A percentile compares a stretch with the other conserved stretches of the same genome.
phyloP scores from a whole-genome alignment of 2,888 invertebrate species.

The Dryobota labecula region DNA sequence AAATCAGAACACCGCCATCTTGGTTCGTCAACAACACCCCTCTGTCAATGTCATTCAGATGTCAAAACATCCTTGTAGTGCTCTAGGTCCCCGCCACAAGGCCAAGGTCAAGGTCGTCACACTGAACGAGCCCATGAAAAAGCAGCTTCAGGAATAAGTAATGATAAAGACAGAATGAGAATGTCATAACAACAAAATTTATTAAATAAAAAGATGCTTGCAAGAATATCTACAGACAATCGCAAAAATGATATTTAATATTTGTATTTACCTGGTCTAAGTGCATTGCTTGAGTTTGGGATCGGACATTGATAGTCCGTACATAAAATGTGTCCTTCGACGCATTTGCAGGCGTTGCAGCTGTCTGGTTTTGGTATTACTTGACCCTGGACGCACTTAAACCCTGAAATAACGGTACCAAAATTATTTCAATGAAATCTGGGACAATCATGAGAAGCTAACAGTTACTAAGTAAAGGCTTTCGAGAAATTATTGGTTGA shows the following conservation, averaged over 20 bases:
- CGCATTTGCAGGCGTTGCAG: slow-evolving; percentile 38
- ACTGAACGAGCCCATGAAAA: neutral
- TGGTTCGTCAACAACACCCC: neutral
- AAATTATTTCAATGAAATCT: neutral
- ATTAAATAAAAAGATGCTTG: neutral
- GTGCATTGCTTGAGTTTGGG: neutral
- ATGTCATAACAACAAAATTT: neutral
- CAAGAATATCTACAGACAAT: neutral
- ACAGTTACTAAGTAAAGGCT: neutral
- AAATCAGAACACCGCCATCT: neutral
- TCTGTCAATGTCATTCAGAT: neutral
- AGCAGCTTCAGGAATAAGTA: neutral
- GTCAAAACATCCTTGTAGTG: neutral
- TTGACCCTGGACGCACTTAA: slow-evolving; percentile 18
- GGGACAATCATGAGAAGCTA: neutral
- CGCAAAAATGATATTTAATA: neutral
- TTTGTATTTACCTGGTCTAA: slow-evolving; percentile 18
- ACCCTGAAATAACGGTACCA: slow-evolving; percentile 20
- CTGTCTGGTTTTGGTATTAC: slow-evolving; percentile 28
- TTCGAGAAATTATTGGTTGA: neutral
- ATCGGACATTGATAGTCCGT: slow-evolving; percentile 18
- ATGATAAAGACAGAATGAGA: neutral
- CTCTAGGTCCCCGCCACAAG: neutral
- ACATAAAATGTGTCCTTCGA: slow-evolving; percentile 29
- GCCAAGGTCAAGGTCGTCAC: neutral